phyloP scores from a whole-genome alignment of 2,113 vertebrate genomes.

The Protomyctophum bolini region DNA sequence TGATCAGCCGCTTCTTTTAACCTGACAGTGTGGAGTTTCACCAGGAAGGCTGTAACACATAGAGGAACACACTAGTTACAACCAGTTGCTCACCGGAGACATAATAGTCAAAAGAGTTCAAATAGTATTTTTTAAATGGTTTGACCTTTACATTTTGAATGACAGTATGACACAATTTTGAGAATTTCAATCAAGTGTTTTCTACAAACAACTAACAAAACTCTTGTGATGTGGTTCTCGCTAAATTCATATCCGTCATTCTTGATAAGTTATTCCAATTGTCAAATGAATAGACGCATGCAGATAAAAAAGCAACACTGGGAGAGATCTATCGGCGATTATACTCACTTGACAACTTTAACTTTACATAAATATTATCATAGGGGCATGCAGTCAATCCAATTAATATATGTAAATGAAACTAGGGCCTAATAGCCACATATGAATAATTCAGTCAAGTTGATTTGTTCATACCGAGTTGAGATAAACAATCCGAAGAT shows the following conservation, averaged over 20 bases:
- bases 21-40: too few species aligned
- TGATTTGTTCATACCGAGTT: constrained; percentile 62
- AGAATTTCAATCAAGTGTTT: too few species aligned
- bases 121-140: too few species aligned
- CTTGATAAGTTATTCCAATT: constrained; percentile 19
- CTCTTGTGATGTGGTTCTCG: background rate
- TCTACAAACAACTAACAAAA: background rate
- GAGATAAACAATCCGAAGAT: constrained; percentile 32
- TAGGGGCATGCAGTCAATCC: constrained; percentile 48
- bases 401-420: constrained; percentile 73
- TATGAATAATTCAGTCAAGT: constrained; percentile 72
- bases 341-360: constrained; percentile 58
- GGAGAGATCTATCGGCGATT: constrained; percentile 34
- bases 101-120: too few species aligned
- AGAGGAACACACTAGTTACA: too few species aligned
- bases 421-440: constrained; percentile 48
- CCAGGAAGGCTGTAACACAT: too few species aligned
- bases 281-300: constrained; percentile 27
- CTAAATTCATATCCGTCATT: background rate
- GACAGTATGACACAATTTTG: too few species aligned
- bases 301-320: constrained; percentile 17
- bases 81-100: too few species aligned
- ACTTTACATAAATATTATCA: constrained; percentile 59
- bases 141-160: too few species aligned
- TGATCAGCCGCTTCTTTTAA: too few species aligned